phyloP scores from a whole-genome alignment of 2,888 invertebrate genomes.

The Dicycla oo region DNA sequence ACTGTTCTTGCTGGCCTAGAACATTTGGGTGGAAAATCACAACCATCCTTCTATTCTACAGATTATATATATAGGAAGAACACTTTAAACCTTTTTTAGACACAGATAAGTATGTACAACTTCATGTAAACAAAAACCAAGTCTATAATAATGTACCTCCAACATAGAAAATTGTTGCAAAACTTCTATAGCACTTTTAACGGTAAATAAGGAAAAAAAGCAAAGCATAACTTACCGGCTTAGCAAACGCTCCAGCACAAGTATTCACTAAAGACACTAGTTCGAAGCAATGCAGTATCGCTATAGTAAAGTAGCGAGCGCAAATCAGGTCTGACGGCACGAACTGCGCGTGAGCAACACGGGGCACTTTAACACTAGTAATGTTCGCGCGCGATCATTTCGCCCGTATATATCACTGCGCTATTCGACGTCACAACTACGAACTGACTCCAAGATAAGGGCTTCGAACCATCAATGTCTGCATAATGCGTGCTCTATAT shows the following conservation, averaged over 20 bases:
- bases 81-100: not conserved
- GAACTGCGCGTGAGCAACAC: conserved; percentile 78
- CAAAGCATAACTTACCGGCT: conserved; percentile 72
- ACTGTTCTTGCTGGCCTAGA: too few relatives aligned
- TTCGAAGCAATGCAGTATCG: conserved; percentile 65
- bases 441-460: conserved; percentile 71
- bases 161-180: not conserved
- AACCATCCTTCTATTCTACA: not conserved
- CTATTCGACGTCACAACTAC: conserved; percentile 80
- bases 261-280: conserved; percentile 78
- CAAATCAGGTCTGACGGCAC: conserved; percentile 69
- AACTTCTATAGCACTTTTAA: not conserved
- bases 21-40: not conserved
- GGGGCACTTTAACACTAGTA: conserved; percentile 80
- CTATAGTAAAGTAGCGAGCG: conserved; percentile 66
- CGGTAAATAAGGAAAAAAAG: conserved; percentile 15
- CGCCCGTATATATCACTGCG: conserved; percentile 82
- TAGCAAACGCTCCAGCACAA: conserved; percentile 72
- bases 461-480: conserved; percentile 69
- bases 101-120: not conserved
- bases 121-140: conserved; percentile 8
- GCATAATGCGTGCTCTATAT: conserved; percentile 74
- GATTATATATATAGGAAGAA: not conserved
- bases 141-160: not conserved
- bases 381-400: conserved; percentile 84